Base-by-base conservation (phyloP, 1,140 invertebrate genomes). In the Drosophila carrolli region DNA sequence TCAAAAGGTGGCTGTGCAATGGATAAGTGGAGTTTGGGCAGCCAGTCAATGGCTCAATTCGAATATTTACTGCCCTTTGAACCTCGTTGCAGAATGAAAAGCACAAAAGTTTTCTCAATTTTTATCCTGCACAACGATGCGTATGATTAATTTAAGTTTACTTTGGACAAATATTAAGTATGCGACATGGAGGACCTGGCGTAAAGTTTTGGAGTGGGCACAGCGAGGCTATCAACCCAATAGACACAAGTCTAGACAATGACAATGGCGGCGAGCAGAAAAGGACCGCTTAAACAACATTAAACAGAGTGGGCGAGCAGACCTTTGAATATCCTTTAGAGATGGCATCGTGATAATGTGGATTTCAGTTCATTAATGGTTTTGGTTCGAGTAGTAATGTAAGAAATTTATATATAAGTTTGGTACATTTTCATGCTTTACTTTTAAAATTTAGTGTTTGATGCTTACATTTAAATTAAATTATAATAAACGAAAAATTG, bases 81-180 rank as follows among this genome's bases (percentile, higher is more conserved):
- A 32, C 71, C 62, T 72, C 63, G 44, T 53, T 43, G 7, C 10
- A 35, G 14, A 35, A 29, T 8, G 13, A 50, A 35, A 56, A 32
- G 41, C n/a, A 32, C 48, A 53, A 61, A 77, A 63, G 10, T 60
- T 59, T 67, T 68, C 29, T 38, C 41, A 41, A 46, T 71, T 77
- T 75, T 84, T 72, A 63, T 63, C 63, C 71, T 54, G 75, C 44
- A 86, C 83, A 82, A 59, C 82, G 70, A 58, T 79, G 83, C 83
- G 79, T 88, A 79, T 88, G 84, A 88, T 88, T 89, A 89, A 89
- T 83, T 77, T 70, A 83, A 77, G 67, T 89, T 83, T 70, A 38
- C 79, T 54, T 27, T 38, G 40, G 41, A 62, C 80, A 88, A 79
- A 86, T 88, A 86, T 88, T 83, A 81, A 75, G 83, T 57, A 82